Evolutionary conservation across 2,797 vertebrate genomes (phyloP).

Genomic region (Sebastes iracundus): DNA sequence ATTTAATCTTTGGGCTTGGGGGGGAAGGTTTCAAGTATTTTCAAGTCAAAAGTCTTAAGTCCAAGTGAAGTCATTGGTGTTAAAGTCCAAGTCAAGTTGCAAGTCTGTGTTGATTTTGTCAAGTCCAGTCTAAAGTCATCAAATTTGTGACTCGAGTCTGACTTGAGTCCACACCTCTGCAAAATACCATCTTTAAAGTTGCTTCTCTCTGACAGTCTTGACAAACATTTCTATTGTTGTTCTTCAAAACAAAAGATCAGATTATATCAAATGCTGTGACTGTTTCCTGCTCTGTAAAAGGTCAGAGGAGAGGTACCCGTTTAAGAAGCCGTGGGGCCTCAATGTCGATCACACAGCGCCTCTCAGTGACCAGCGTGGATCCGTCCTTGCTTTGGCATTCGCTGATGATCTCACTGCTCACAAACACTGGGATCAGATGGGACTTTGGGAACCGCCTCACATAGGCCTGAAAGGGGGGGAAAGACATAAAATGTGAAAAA

Average conservation of each 20-base stretch:
- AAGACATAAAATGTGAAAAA: not conserved
- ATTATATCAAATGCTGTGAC: not conserved
- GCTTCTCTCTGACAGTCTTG: not conserved
- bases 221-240: not conserved
- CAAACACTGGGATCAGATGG: conserved; percentile 94
- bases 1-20: too few relatives aligned
- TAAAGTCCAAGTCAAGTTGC: too few relatives aligned
- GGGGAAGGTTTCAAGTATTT: too few relatives aligned
- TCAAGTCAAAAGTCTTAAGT: too few relatives aligned
- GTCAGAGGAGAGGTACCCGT: conserved; percentile 80
- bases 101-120: too few relatives aligned
- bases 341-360: conserved; percentile 91
- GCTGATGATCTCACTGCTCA: conserved; percentile 89
- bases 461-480: conserved; percentile 85
- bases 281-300: not conserved
- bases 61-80: too few relatives aligned
- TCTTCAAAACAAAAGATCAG: not conserved
- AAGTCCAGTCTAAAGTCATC: too few relatives aligned
- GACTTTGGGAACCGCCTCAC: conserved; percentile 92
- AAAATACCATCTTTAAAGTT: not conserved
- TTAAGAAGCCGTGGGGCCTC: conserved; percentile 94
- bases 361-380: conserved; percentile 83
- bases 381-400: conserved; percentile 89
- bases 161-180: too few relatives aligned
- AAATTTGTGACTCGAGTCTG: too few relatives aligned